Evolutionary conservation across 1,140 invertebrate species (phyloP).

Genomic region (Procambarus virginalis): DNA sequence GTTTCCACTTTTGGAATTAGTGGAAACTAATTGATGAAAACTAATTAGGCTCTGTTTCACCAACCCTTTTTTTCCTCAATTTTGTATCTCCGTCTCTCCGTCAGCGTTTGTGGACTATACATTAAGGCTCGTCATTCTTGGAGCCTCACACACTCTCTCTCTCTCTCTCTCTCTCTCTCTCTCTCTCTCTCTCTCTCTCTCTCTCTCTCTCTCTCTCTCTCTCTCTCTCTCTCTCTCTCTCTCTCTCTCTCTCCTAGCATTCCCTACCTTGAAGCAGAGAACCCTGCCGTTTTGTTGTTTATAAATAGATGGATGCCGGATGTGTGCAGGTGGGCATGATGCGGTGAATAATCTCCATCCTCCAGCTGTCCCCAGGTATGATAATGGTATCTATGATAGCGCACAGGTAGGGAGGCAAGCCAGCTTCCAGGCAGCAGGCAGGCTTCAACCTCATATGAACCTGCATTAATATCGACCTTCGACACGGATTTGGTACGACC

Average conservation of each 20-base stretch:
- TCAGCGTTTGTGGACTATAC: no score
- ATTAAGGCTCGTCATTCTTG: no score
- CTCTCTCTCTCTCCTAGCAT: not conserved
- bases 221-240: no score
- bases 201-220: no score
- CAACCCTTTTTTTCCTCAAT: no score
- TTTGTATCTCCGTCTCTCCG: no score
- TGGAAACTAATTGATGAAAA: no score
- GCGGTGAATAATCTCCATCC: conserved; percentile 20
- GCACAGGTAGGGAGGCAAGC: not conserved
- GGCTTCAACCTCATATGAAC: not conserved
- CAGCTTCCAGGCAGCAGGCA: not conserved
- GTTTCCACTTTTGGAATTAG: no score
- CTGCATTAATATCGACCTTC: conserved; percentile 17
- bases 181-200: no score
- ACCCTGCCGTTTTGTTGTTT: not conserved
- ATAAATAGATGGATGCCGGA: conserved; percentile 16
- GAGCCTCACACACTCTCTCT: no score
- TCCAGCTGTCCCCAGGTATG: conserved; percentile 15
- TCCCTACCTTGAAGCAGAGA: not conserved
- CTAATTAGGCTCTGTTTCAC: no score
- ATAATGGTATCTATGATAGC: conserved; percentile 26
- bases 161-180: no score
- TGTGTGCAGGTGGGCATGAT: conserved; percentile 24
- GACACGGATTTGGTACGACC: conserved; percentile 5